Evolutionary conservation across 2,113 vertebrate species (phyloP).

Genomic region (Dipodomys merriami): DNA sequence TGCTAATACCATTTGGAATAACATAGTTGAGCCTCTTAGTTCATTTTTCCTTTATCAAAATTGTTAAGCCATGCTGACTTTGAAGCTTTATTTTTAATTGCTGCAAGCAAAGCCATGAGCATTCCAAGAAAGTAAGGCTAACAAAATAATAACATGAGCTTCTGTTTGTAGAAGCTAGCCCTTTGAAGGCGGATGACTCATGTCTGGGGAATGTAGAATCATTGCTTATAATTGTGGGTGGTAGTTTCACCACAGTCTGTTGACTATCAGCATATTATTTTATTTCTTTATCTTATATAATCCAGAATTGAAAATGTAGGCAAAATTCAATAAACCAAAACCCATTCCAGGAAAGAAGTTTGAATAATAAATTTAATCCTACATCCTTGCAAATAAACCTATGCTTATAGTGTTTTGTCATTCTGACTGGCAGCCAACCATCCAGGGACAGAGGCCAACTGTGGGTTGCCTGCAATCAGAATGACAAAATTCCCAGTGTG

Average conservation of each 20-base stretch:
- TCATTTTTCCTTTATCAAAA: constrained; percentile 51
- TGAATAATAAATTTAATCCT: background rate
- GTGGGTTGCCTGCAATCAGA: too few species aligned
- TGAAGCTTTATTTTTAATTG: constrained; percentile 65
- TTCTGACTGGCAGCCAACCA: background rate
- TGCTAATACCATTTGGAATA: constrained; percentile 15
- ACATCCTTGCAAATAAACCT: background rate
- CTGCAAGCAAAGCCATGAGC: constrained; percentile 30
- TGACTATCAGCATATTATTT: constrained; percentile 40
- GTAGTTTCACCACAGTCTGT: constrained; percentile 37
- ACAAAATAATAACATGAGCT: background rate
- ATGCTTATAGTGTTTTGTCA: background rate
- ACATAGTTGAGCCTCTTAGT: background rate
- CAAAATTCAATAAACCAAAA: constrained; percentile 38
- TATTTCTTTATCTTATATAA: constrained; percentile 50
- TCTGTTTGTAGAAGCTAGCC: constrained; percentile 34
- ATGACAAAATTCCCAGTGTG: too few species aligned
- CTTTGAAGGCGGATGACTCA: constrained; percentile 59
- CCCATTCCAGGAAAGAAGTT: background rate
- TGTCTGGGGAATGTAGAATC: constrained; percentile 20
- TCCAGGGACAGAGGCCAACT: too few species aligned
- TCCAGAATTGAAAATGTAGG: background rate
- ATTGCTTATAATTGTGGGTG: background rate
- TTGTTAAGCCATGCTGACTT: constrained; percentile 7
- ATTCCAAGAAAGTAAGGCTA: constrained; percentile 47